Evolutionary conservation across 1,140 invertebrate genomes (phyloP).

Genomic region (Drosophila subpulchrella): DNA sequence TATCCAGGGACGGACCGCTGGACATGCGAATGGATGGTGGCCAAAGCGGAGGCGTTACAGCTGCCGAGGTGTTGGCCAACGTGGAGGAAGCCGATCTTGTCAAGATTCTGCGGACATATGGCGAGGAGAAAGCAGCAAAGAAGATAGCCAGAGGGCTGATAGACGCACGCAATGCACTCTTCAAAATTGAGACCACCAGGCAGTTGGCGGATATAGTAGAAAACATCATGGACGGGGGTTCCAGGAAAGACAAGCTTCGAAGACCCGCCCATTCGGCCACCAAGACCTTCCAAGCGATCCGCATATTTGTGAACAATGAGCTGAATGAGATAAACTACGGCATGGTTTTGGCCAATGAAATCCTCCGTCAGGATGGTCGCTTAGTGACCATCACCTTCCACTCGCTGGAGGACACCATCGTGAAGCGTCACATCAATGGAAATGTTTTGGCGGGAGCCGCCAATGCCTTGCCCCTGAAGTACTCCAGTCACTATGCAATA

Average conservation of each 20-base stretch:
- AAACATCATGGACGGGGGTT: constrained; percentile 85
- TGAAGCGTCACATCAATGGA: constrained; percentile 94
- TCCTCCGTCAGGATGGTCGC: constrained; percentile 91
- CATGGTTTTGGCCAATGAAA: constrained; percentile 91
- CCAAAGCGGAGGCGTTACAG: constrained; percentile 89
- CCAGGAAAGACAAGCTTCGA: constrained; percentile 89
- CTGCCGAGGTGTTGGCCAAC: constrained; percentile 93
- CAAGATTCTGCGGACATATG: constrained; percentile 94
- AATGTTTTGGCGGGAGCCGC: constrained; percentile 89
- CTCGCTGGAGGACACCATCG: constrained; percentile 97
- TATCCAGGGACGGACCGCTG: constrained; percentile 93
- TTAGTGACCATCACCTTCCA: constrained; percentile 95
- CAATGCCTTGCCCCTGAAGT: constrained; percentile 89
- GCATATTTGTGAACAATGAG: constrained; percentile 99
- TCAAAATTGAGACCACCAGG: constrained; percentile 91
- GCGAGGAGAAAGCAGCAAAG: constrained; percentile 94
- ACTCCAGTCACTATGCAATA: constrained; percentile 86
- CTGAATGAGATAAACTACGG: constrained; percentile 97
- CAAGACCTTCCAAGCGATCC: constrained; percentile 96
- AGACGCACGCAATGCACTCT: constrained; percentile 93
- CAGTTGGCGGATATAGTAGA: constrained; percentile 93
- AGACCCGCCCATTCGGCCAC: constrained; percentile 93
- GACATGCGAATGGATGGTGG: constrained; percentile 98
- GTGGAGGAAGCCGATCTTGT: constrained; percentile 91
- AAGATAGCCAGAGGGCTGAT: constrained; percentile 95